A percentile compares a stretch with the other conserved stretches of the same genome.
Conservation (phyloP, 2,797 vertebrate species). For the Gallinago solitaria region DNA sequence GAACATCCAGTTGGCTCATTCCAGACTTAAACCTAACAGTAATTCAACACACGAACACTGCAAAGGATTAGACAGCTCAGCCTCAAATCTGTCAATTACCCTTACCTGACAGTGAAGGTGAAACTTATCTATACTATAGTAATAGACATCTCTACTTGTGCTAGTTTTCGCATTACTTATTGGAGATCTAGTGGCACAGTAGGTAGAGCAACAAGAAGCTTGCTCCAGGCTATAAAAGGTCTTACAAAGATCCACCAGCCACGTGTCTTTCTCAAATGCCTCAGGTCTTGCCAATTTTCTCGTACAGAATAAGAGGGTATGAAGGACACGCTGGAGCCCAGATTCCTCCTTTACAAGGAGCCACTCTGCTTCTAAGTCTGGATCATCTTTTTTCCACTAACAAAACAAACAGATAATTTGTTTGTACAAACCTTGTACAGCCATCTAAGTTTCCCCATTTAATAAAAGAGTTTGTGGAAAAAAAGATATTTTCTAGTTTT, state of each 20-base stretch:
- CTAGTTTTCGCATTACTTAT: neutral
- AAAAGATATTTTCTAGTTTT: neutral
- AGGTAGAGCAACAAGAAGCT: neutral
- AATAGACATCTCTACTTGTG: neutral
- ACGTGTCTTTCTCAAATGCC: neutral
- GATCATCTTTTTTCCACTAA: neutral
- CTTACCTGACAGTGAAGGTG: neutral
- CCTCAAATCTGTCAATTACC: neutral
- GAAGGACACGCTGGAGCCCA: neutral
- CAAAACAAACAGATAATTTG: neutral
- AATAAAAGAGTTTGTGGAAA: neutral
- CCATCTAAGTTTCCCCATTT: neutral
- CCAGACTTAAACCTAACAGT: neutral
- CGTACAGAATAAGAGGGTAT: neutral
- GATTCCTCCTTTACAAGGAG: neutral
- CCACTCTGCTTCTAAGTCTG: neutral
- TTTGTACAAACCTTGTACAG: neutral
- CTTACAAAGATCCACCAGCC: neutral
- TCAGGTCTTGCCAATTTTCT: neutral
- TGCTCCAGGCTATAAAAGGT: neutral
- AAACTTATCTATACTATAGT: neutral
- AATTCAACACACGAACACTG: neutral
- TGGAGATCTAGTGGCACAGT: neutral
- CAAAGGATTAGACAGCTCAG: neutral
- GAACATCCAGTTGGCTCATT: neutral